Percentiles rank a stretch among this genome's conserved stretches.
Conservation (phyloP, 2,888 invertebrate species). For the Biston stratarius region DNA sequence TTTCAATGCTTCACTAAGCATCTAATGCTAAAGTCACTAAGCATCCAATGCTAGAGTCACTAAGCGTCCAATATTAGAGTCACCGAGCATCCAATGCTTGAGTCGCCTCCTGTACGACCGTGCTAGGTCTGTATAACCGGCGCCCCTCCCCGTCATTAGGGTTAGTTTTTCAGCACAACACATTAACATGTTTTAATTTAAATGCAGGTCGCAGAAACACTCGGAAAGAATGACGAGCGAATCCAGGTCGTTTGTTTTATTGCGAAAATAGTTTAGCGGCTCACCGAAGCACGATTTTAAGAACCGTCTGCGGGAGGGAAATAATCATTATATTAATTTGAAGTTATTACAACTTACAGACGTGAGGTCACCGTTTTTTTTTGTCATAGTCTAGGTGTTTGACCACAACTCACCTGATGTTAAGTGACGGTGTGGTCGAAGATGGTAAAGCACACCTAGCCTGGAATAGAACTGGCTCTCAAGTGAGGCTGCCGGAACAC, state of each 20-base stretch:
- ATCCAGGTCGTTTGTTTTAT: conserved; percentile 8
- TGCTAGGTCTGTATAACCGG: background rate
- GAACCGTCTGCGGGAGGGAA: too few relatives aligned
- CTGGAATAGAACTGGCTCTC: too few relatives aligned
- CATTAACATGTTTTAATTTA: conserved; percentile 15
- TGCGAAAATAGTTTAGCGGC: background rate
- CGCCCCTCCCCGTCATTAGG: conserved; percentile 17
- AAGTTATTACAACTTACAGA: too few relatives aligned
- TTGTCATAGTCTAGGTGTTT: too few relatives aligned
- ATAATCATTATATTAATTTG: too few relatives aligned
- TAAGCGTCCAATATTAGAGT: background rate
- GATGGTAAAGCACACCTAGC: too few relatives aligned
- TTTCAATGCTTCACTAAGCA: too few relatives aligned
- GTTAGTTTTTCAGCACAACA: conserved; percentile 19
- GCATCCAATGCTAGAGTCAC: background rate
- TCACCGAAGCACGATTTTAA: too few relatives aligned
- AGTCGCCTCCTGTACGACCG: background rate
- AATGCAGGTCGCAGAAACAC: conserved; percentile 11
- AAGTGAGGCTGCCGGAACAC: too few relatives aligned
- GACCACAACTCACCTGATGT: too few relatives aligned
- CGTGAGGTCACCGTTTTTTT: too few relatives aligned
- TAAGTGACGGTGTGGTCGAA: too few relatives aligned
- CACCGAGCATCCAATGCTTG: background rate
- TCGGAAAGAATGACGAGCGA: background rate
- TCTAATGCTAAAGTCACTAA: background rate